A percentile compares a stretch with the other conserved stretches of the same genome.
Evolutionary conservation across 2,113 vertebrate species (phyloP).

Genomic region (Craseonycteris thonglongyai): DNA sequence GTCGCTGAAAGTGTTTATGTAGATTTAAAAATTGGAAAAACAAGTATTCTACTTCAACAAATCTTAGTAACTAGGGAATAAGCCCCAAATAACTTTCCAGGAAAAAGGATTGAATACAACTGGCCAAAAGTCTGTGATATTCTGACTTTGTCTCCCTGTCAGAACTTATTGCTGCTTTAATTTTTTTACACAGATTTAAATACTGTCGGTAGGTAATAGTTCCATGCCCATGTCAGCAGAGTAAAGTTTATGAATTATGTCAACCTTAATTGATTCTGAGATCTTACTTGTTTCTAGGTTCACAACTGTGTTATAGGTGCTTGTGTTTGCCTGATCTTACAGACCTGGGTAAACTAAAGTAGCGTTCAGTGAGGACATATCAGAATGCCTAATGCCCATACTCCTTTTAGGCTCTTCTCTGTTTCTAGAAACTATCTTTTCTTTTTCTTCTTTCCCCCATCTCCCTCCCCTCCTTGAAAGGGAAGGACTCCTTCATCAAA

Average conservation of each 20-base stretch:
- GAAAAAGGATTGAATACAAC: neutral
- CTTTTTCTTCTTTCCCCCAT: neutral
- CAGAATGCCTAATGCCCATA: neutral
- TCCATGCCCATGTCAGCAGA: neutral
- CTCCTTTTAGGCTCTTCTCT: neutral
- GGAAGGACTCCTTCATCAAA: neutral
- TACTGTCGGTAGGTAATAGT: neutral
- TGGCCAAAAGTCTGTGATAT: neutral
- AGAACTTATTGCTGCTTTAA: neutral
- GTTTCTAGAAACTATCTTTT: neutral
- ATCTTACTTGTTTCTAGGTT: neutral
- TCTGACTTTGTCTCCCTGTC: neutral
- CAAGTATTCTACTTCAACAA: neutral
- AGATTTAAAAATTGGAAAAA: neutral
- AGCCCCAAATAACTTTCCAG: neutral
- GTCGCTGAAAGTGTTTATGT: neutral
- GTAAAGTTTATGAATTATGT: neutral
- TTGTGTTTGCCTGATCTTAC: neutral
- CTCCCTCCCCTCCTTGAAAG: no score
- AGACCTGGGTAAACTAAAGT: neutral
- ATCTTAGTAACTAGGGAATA: neutral
- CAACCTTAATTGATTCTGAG: neutral
- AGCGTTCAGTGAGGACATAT: neutral
- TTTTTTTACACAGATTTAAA: neutral
- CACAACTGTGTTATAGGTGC: neutral